Evolutionary conservation across 2,797 vertebrate genomes (phyloP).

Genomic region (Sciurus carolinensis): DNA sequence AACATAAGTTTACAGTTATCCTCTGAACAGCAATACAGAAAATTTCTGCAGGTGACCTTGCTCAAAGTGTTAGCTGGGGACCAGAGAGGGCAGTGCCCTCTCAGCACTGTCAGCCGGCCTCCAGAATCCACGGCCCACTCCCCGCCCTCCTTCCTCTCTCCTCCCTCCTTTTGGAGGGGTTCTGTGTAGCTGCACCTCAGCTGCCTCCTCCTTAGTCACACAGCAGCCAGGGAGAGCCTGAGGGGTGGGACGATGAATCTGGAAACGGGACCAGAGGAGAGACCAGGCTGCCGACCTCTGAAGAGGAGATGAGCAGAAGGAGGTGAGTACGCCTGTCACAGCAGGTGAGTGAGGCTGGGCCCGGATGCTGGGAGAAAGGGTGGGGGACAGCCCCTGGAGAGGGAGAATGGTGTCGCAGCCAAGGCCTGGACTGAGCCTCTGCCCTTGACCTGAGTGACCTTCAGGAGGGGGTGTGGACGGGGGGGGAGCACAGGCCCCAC

Average conservation of each 20-base stretch:
- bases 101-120: constrained; percentile 1
- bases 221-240: constrained; percentile 50
- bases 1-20: not conserved
- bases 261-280: constrained; percentile 87
- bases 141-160: not conserved
- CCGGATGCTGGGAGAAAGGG: constrained; percentile 85
- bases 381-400: constrained; percentile 59
- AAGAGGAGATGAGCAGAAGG: constrained; percentile 93
- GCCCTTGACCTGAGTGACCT: constrained; percentile 23
- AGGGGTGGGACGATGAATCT: constrained; percentile 84
- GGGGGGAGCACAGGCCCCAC: not conserved
- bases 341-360: not conserved
- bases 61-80: not conserved
- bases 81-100: not conserved
- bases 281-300: constrained; percentile 88
- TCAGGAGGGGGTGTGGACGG: not conserved
- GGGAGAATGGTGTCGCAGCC: not conserved
- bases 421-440: not conserved
- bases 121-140: constrained; percentile 11
- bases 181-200: constrained; percentile 59
- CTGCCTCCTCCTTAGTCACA: not conserved
- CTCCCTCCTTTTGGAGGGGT: not conserved
- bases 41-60: not conserved
- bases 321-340: constrained; percentile 87
- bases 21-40: not conserved